These are phyloP conservation scores for Halocynthia aurantium DNA, from an alignment of 23 tunicate genomes.

Conservation along the genomic window DNA sequence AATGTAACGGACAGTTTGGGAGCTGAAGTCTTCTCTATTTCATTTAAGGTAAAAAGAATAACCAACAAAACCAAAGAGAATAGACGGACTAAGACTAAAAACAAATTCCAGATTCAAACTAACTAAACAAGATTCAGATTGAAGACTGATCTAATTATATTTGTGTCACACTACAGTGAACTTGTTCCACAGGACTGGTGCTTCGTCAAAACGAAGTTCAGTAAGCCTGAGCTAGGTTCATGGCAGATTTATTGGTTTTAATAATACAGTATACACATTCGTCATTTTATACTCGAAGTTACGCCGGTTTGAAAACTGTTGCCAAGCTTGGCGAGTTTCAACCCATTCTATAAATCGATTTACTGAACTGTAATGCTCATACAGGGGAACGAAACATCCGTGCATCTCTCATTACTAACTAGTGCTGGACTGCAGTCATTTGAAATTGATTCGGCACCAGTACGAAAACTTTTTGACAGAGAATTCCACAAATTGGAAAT, in stretches of 20 bases:
- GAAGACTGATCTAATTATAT: no score
- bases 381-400: not conserved
- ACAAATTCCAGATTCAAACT: no score
- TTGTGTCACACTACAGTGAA: no score
- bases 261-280: no score
- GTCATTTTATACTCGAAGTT: no score
- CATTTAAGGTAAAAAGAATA: conserved; percentile 43
- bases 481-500: conserved; percentile 56
- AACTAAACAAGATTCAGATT: no score
- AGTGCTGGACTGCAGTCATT: not conserved
- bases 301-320: no score
- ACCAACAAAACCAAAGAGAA: not conserved
- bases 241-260: no score
- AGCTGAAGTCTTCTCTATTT: conserved; percentile 31
- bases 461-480: conserved; percentile 38
- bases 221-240: no score
- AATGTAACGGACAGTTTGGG: conserved; percentile 28
- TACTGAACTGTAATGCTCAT: not conserved
- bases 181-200: no score
- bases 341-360: not conserved
- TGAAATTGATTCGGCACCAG: conserved; percentile 6
- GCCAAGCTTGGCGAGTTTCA: not conserved
- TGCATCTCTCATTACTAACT: not conserved
- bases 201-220: no score
- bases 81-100: no score